Conservation (phyloP, 2,888 invertebrate genomes). For the Drosophila limbata region DNA sequence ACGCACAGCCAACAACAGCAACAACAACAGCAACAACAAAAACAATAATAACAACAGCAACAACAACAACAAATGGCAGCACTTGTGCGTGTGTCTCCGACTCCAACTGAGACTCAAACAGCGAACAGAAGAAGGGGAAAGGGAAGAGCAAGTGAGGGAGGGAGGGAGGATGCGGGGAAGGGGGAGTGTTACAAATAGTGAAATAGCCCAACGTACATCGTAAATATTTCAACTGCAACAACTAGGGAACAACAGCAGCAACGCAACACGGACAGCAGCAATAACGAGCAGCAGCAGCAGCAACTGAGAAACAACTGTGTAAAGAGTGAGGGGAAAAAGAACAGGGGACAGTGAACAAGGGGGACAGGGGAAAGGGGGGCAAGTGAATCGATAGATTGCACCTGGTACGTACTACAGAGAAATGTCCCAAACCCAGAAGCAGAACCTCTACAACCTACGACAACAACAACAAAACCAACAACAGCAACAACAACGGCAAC, state of each 20-base stretch:
- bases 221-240: slow-evolving; percentile 81
- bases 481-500: slow-evolving; percentile 23
- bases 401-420: slow-evolving; percentile 73
- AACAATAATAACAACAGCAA: slow-evolving; percentile 23
- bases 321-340: slow-evolving; percentile 26
- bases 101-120: slow-evolving; percentile 24
- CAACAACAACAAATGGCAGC: slow-evolving; percentile 50
- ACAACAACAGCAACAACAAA: slow-evolving; percentile 22
- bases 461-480: slow-evolving; percentile 58
- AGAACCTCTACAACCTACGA: slow-evolving; percentile 73
- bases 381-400: slow-evolving; percentile 79
- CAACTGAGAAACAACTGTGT: slow-evolving; percentile 30
- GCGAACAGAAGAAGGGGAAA: slow-evolving; percentile 1
- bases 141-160: slow-evolving; percentile 25
- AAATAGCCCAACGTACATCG: slow-evolving; percentile 80
- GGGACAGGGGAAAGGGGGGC: slow-evolving; percentile 14
- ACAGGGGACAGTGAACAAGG: slow-evolving; percentile 9
- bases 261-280: slow-evolving; percentile 40
- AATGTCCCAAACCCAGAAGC: slow-evolving; percentile 63
- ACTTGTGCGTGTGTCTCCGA: slow-evolving; percentile 74
- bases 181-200: slow-evolving; percentile 70
- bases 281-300: slow-evolving; percentile 70
- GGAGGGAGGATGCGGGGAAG: not conserved
- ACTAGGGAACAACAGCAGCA: slow-evolving; percentile 58
- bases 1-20: slow-evolving; percentile 46